A percentile compares a stretch with the other conserved stretches of the same genome.
phyloP scores from a whole-genome alignment of 1,140 invertebrate genomes.

The Caenorhabditis tropicalis region DNA sequence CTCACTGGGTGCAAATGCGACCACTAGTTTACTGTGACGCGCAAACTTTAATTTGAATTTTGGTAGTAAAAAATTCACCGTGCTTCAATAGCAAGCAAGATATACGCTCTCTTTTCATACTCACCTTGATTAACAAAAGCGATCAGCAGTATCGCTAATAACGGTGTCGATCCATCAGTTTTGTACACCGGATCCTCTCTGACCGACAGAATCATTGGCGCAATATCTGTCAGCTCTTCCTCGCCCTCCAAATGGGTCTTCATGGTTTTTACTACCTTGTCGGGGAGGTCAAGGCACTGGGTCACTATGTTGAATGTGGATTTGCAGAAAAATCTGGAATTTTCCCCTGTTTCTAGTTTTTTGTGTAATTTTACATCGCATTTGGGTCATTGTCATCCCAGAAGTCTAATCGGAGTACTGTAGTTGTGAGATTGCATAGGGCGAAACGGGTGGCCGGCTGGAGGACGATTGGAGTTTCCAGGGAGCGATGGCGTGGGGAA shows the following conservation, averaged over 20 bases:
- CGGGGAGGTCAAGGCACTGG: conserved; percentile 60
- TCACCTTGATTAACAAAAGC: conserved; percentile 53
- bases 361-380: conserved; percentile 48
- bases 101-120: no score
- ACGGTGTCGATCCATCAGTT: conserved; percentile 49
- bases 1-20: no score
- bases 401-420: conserved; percentile 59
- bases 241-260: conserved; percentile 58
- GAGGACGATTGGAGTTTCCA: background rate
- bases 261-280: conserved; percentile 62
- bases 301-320: conserved; percentile 61
- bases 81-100: no score
- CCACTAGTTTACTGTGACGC: no score
- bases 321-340: conserved; percentile 65
- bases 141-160: conserved; percentile 60
- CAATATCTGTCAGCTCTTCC: conserved; percentile 46
- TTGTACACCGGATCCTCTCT: conserved; percentile 60
- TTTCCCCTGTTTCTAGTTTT: background rate
- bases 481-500: background rate
- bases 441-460: conserved; percentile 55
- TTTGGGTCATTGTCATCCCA: conserved; percentile 53
- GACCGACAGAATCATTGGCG: conserved; percentile 54
- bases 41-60: no score
- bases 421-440: conserved; percentile 50
- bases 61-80: no score